Conservation (phyloP, 1,140 invertebrate species). For the Drosophila auraria region DNA sequence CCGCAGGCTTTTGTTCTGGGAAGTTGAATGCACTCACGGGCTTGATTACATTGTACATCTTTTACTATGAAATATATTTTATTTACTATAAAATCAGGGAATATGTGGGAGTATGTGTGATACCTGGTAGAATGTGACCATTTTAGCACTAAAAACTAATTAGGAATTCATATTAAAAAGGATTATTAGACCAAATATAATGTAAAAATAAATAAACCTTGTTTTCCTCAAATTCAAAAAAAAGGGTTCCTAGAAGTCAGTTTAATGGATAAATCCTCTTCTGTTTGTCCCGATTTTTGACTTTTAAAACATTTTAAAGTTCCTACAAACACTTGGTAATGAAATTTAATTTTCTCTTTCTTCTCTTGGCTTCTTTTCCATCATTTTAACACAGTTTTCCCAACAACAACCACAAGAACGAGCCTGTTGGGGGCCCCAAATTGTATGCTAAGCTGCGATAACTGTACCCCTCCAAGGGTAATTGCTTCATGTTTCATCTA, state of each 20-base stretch:
- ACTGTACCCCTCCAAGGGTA: constrained; percentile 38
- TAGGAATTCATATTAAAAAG: background rate
- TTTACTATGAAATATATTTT: background rate
- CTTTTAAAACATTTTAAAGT: constrained; percentile 25
- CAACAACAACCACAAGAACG: background rate
- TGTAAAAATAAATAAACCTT: background rate
- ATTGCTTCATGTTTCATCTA: constrained; percentile 65
- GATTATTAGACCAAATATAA: background rate
- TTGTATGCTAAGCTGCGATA: constrained; percentile 73
- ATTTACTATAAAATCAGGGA: background rate
- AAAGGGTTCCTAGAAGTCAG: too few species aligned
- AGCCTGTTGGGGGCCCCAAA: constrained; percentile 45
- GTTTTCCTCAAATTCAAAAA: too few species aligned
- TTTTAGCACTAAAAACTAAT: background rate
- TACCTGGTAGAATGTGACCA: too few species aligned
- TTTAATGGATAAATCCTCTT: background rate
- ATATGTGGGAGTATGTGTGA: background rate
- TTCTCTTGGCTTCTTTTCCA: background rate
- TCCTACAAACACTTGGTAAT: constrained; percentile 4
- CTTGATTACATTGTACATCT: background rate
- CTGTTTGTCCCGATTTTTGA: background rate
- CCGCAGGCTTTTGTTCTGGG: background rate
- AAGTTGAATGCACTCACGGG: background rate
- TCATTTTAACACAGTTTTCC: constrained; percentile 4
- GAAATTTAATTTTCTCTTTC: constrained; percentile 3